A percentile compares a stretch with the other conserved stretches of the same genome.
Evolutionary conservation across 1,140 invertebrate genomes (phyloP).

Genomic region (Bursaphelenchus mucronatus): DNA sequence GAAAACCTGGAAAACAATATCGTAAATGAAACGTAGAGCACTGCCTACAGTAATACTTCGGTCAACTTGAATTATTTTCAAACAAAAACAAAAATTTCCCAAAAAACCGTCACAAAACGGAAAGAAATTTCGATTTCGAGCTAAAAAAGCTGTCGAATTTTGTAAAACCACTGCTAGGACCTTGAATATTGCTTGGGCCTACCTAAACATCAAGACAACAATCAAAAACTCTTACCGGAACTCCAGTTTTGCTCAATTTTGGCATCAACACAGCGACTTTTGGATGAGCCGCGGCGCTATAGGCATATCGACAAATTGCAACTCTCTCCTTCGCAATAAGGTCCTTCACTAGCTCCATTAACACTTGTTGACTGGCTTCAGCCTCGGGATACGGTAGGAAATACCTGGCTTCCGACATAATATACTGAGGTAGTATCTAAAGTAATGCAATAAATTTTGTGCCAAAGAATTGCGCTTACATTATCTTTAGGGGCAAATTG

Average conservation of each 20-base stretch:
- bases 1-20: conserved; percentile 6
- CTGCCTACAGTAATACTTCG: no score
- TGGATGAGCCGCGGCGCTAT: conserved; percentile 2
- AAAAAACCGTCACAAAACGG: no score
- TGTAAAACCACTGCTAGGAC: no score
- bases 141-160: no score
- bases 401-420: conserved; percentile 14
- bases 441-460: background rate
- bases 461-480: background rate
- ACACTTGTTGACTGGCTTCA: conserved; percentile 13
- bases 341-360: conserved; percentile 11
- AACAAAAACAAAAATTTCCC: no score
- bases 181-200: no score
- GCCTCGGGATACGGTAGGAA: conserved; percentile 11
- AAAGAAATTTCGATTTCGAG: no score
- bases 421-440: conserved; percentile 25
- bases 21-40: background rate
- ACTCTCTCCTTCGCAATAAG: conserved; percentile 18
- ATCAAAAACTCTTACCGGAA: conserved; percentile 2
- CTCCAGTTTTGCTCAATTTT: conserved; percentile 9
- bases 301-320: conserved; percentile 25
- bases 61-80: no score
- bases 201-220: background rate
- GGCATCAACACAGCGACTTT: conserved; percentile 15
- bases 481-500: conserved; percentile 12